phyloP scores from a whole-genome alignment of 2,888 invertebrate species.

The Caenorhabditis doughertyi region DNA sequence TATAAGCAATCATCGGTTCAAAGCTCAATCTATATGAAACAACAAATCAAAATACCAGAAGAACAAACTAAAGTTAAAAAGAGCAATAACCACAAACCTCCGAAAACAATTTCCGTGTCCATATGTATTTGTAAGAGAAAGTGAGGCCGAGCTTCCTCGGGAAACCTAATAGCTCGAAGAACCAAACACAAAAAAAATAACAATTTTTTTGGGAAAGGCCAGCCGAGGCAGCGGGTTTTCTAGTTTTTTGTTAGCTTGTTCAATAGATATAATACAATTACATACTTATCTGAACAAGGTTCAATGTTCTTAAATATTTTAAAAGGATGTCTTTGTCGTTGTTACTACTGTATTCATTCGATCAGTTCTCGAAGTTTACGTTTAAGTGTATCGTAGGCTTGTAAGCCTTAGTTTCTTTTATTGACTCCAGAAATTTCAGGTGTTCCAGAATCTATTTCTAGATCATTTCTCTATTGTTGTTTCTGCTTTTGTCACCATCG shows the following conservation, averaged over 20 bases:
- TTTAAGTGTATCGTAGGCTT: no score
- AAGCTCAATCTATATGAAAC: no score
- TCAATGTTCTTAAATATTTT: neutral
- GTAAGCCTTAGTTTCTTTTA: neutral
- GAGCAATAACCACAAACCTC: constrained; percentile 2
- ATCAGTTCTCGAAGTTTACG: no score
- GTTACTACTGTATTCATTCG: no score
- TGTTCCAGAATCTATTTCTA: neutral
- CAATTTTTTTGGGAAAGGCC: constrained; percentile 9
- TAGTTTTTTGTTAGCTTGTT: neutral
- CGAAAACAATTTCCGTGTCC: constrained; percentile 33
- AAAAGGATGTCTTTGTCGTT: no score
- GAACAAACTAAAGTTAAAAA: constrained; percentile 4
- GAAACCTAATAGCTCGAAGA: constrained; percentile 55
- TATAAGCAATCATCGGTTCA: no score
- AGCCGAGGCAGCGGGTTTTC: neutral
- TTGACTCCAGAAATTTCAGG: neutral
- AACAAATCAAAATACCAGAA: constrained; percentile 3
- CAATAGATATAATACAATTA: constrained; percentile 26
- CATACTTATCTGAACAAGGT: neutral
- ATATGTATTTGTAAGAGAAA: constrained; percentile 3
- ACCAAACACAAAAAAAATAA: constrained; percentile 41
- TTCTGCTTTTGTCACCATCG: neutral
- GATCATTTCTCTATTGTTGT: neutral
- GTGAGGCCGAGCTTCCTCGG: constrained; percentile 4